These are phyloP conservation scores for Biston stratarius DNA, from an alignment of 2,888 invertebrate genomes.

Conservation along the genomic window DNA sequence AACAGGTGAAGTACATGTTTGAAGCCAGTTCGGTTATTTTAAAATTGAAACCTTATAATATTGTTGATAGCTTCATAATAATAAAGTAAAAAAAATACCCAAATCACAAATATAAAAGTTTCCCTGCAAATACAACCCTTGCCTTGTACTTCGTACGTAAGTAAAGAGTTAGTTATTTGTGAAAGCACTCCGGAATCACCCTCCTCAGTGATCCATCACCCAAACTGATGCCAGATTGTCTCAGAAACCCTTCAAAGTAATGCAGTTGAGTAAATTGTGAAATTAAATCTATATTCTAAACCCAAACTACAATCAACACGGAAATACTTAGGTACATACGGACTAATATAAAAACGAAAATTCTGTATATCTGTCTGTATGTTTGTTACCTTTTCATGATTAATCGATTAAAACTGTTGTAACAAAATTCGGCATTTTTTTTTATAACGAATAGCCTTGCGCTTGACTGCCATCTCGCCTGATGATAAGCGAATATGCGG, in stretches of 20 bases:
- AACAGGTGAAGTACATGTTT: too few species aligned
- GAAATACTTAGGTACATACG: not conserved
- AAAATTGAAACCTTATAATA: too few species aligned
- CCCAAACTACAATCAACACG: not conserved
- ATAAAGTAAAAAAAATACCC: not conserved
- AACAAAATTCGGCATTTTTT: too few species aligned
- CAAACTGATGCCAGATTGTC: slow-evolving; percentile 57
- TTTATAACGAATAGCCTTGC: too few species aligned
- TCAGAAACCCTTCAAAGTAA: slow-evolving; percentile 38
- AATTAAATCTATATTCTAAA: not conserved
- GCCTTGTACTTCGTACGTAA: slow-evolving; percentile 37
- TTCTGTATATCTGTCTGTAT: too few species aligned
- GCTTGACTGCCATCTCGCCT: too few species aligned
- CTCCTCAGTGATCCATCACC: slow-evolving; percentile 69
- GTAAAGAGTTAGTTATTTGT: slow-evolving; percentile 38
- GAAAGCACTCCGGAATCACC: slow-evolving; percentile 45
- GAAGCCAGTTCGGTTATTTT: too few species aligned
- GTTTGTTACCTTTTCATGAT: too few species aligned
- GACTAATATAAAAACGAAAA: too few species aligned
- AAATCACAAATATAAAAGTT: not conserved
- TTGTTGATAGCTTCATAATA: not conserved
- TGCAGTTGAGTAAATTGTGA: slow-evolving; percentile 38
- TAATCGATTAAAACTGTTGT: too few species aligned
- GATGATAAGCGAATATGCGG: too few species aligned
- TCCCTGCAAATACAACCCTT: slow-evolving; percentile 1